A percentile compares a stretch with the other conserved stretches of the same genome.
Evolutionary conservation across 2,888 invertebrate species (phyloP).

Genomic region (Sisyra nigra): DNA sequence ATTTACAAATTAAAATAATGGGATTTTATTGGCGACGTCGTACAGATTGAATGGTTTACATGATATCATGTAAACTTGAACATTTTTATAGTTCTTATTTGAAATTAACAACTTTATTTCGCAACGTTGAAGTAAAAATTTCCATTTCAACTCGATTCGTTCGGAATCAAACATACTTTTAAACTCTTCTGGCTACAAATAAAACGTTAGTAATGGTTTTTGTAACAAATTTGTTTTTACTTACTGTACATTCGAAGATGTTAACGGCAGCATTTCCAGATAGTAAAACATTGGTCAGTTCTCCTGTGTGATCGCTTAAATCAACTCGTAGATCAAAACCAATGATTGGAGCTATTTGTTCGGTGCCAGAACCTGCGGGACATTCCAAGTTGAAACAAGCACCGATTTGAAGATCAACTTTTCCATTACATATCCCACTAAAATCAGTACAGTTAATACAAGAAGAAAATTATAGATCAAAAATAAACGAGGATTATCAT

Average conservation of each 20-base stretch:
- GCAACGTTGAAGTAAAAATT: conserved; percentile 44
- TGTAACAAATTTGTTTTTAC: conserved; percentile 12
- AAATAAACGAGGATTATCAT: too few relatives aligned
- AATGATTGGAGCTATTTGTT: conserved; percentile 21
- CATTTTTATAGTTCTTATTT: background rate
- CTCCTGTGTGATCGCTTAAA: conserved; percentile 54
- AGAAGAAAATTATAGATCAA: conserved; percentile 8
- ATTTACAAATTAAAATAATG: conserved; percentile 19
- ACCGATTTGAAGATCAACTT: conserved; percentile 14
- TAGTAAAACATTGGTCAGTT: conserved; percentile 38
- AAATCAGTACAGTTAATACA: too few relatives aligned
- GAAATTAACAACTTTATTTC: conserved; percentile 32
- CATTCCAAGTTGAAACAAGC: conserved; percentile 26
- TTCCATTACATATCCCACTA: conserved; percentile 15
- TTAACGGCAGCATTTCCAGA: conserved; percentile 39
- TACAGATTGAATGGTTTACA: conserved; percentile 19
- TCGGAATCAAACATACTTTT: conserved; percentile 31
- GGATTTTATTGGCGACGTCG: conserved; percentile 23
- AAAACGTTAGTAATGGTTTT: conserved; percentile 1
- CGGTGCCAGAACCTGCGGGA: conserved; percentile 19
- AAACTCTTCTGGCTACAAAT: conserved; percentile 34
- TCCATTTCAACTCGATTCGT: conserved; percentile 43
- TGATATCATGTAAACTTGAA: conserved; percentile 17
- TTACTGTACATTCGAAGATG: conserved; percentile 39
- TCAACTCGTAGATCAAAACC: conserved; percentile 43